Evolutionary conservation across 2,113 vertebrate species (phyloP), one percentile per base, ranked within the genome.

Genomic region (Hydropotes inermis): DNA sequence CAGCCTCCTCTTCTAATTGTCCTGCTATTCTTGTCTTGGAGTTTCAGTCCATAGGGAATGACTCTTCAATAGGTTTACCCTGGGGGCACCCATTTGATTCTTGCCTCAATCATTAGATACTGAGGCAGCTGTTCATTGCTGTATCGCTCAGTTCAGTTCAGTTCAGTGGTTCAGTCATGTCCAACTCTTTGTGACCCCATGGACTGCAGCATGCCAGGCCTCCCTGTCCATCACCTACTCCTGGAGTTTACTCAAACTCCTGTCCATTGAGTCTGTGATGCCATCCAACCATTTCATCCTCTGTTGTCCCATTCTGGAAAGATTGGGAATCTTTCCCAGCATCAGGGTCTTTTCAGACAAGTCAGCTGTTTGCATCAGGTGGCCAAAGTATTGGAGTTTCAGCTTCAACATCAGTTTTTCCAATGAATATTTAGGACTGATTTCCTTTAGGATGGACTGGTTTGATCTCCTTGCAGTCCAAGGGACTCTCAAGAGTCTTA

Each of bases 201-300:
- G 33, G 9, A 36, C n/a, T 5, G 10, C 5, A 70, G 67, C n/a
- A 70, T 0, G 1, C 19, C 67, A 39, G 67, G n/a, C 67, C n/a
- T 70, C 67, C n/a, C 10, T 23, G 2, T 39, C n/a, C 36, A 70
- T 23, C 10, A 39, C 21, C n/a, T 39, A 39, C 67, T 70, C n/a
- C n/a, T 0, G 0, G n/a, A 70, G n/a, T 39, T 70, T 39, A 70
- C 67, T 70, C n/a, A 39, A 2, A 70, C n/a, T 70, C n/a, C 19
- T 70, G 19, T 23, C 10, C 67, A 39, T 70, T 23, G 67, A 70
- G 67, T 39, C n/a, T 5, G n/a, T 39, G n/a, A 70, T 70, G 67
- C 67, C n/a, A 70, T 70, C 11, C n/a, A 39, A 6, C n/a, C 67
- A 70, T 39, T 19, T 70, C n/a, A 39, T 39, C 10, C 10, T 70